phyloP scores from a whole-genome alignment of 1,140 invertebrate species.

The Zaprionus tsacasi region DNA sequence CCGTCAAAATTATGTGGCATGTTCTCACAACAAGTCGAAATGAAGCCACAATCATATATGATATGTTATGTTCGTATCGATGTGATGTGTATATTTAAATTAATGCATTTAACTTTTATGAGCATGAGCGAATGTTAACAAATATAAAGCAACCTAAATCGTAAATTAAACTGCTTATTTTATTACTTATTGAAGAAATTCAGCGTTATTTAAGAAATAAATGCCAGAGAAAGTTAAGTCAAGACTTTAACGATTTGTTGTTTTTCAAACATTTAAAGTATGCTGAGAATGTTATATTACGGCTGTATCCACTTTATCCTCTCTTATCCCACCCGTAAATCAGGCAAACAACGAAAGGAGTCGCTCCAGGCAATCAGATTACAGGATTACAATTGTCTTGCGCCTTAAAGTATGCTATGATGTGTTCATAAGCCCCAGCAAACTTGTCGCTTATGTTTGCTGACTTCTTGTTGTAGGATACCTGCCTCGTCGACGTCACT shows the following conservation, averaged over 20 bases:
- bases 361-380: constrained; percentile 28
- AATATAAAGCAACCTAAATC: too few relatives aligned
- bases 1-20: constrained; percentile 26
- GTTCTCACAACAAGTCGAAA: neutral
- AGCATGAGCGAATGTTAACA: neutral
- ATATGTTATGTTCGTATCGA: neutral
- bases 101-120: constrained; percentile 15
- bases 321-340: neutral
- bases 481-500: neutral
- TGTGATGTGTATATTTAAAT: constrained; percentile 13
- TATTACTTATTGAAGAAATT: neutral
- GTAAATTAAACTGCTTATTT: neutral
- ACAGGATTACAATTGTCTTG: constrained; percentile 36
- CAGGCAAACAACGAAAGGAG: neutral
- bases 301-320: neutral
- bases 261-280: neutral
- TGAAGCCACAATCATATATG: neutral
- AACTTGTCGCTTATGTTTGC: constrained; percentile 37
- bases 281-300: too few relatives aligned
- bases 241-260: neutral
- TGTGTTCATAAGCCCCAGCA: constrained; percentile 1
- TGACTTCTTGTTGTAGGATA: constrained; percentile 32
- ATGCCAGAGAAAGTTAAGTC: neutral
- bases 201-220: neutral
- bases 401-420: constrained; percentile 38